Conservation (phyloP, 2,113 vertebrate species). For the Eubucco bourcierii region DNA sequence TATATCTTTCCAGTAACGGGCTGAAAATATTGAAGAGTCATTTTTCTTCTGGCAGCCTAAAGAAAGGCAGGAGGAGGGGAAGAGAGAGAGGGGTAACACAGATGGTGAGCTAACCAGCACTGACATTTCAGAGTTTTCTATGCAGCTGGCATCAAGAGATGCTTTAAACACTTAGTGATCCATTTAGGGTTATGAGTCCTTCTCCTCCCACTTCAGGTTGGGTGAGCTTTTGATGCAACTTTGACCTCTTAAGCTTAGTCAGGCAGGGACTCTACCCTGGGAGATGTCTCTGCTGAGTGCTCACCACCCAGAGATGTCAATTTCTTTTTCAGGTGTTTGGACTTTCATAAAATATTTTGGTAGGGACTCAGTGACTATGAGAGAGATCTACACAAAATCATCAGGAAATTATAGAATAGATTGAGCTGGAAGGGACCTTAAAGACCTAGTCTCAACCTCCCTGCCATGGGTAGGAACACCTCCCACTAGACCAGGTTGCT, state of each 20-base stretch:
- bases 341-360: neutral
- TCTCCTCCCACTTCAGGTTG: neutral
- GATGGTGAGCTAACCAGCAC: conserved; percentile 9
- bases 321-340: neutral
- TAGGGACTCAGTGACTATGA: neutral
- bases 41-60: conserved; percentile 55
- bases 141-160: conserved; percentile 29
- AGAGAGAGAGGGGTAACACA: conserved; percentile 10
- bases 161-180: neutral
- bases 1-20: neutral
- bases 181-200: neutral
- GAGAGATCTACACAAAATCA: neutral
- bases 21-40: conserved; percentile 25
- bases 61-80: conserved; percentile 13
- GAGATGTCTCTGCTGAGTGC: neutral
- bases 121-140: conserved; percentile 57
- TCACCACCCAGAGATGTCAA: neutral
- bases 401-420: too few species aligned
- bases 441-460: too few species aligned
- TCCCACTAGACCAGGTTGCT: too few species aligned
- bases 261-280: neutral
- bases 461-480: too few species aligned
- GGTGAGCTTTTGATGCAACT: neutral
- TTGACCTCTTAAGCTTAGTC: neutral
- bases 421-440: too few species aligned